Percentiles rank a stretch among this genome's conserved stretches.
phyloP scores from a whole-genome alignment of 2,113 vertebrate genomes.

The Stomatorhinus ivindoensis region DNA sequence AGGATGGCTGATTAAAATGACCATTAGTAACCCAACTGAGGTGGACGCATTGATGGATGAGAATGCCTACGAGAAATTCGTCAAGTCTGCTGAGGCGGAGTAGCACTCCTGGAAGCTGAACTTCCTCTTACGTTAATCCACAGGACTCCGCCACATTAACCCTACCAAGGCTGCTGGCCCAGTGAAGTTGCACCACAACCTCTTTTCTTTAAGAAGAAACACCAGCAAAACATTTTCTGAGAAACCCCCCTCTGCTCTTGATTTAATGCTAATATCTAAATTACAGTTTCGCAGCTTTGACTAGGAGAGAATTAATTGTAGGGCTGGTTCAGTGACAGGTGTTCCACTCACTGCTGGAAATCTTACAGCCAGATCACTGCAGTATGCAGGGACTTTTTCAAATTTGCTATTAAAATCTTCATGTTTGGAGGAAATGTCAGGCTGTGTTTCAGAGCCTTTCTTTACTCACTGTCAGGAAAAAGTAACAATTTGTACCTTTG shows the following conservation, averaged over 20 bases:
- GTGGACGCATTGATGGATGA: constrained; percentile 85
- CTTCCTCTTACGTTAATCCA: background rate
- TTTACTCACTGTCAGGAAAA: background rate
- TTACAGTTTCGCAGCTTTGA: background rate
- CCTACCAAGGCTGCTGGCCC: background rate
- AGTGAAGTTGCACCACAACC: background rate
- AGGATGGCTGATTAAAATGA: constrained; percentile 99
- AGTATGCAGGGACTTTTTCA: background rate
- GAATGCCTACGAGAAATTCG: constrained; percentile 83
- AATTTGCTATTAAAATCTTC: background rate
- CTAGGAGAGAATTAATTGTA: background rate
- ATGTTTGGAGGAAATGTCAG: background rate
- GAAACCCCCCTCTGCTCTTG: background rate
- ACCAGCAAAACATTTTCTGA: background rate
- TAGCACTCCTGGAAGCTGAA: background rate
- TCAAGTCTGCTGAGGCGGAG: constrained; percentile 88
- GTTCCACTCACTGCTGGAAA: background rate
- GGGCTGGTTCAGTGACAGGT: background rate
- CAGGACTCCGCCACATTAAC: background rate
- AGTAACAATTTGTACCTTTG: background rate
- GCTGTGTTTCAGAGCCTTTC: background rate
- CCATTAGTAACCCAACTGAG: constrained; percentile 80
- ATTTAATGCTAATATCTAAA: background rate
- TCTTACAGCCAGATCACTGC: background rate
- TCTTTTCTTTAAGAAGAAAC: background rate